A percentile compares a stretch with the other conserved stretches of the same genome.
Evolutionary conservation across 2,113 vertebrate genomes (phyloP).

Genomic region (Lonchura striata): DNA sequence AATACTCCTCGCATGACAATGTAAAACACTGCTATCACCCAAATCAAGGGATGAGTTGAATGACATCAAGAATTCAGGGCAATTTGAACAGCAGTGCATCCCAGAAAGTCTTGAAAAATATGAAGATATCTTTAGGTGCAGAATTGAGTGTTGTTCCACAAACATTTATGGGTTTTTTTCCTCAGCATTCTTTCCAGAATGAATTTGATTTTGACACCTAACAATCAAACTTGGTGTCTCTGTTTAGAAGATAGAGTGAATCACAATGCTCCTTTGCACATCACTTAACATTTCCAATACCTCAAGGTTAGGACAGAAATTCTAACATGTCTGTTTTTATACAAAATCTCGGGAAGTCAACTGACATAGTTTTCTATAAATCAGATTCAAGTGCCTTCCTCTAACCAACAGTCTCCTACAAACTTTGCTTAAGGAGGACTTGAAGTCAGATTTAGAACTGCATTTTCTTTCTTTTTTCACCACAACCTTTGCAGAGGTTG

Average conservation of each 20-base stretch:
- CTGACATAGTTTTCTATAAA: background rate
- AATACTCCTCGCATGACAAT: background rate
- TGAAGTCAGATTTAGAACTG: background rate
- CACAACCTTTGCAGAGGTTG: background rate
- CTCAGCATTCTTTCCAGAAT: background rate
- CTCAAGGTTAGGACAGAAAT: background rate
- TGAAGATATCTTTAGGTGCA: background rate
- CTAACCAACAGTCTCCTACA: background rate
- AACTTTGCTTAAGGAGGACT: background rate
- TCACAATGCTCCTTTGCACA: background rate
- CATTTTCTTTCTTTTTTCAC: background rate
- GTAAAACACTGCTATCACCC: background rate
- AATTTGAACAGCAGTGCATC: background rate
- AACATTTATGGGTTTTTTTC: accelerated
- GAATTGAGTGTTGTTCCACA: background rate
- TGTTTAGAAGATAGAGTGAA: background rate
- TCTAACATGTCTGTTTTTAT: background rate
- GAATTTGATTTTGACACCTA: background rate
- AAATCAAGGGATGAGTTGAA: background rate
- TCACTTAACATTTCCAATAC: background rate
- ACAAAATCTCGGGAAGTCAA: background rate
- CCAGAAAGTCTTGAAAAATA: background rate
- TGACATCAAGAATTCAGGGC: background rate
- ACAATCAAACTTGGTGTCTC: background rate
- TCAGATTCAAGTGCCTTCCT: background rate